These are phyloP conservation scores for Cricetomys ansorgei DNA, from an alignment of 2,113 vertebrate genomes.

Conservation along the genomic window DNA sequence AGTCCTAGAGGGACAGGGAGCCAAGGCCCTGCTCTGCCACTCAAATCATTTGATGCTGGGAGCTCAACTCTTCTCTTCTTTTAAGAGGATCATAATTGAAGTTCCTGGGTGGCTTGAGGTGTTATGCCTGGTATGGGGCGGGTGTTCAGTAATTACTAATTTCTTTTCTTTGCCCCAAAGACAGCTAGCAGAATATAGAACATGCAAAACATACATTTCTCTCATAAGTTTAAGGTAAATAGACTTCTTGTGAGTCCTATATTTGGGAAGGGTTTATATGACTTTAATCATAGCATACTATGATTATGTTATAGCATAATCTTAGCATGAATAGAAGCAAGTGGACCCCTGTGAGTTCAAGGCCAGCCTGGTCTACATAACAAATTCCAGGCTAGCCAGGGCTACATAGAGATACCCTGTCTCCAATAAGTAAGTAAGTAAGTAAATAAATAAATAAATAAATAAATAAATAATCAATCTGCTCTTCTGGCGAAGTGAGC, in stretches of 20 bases:
- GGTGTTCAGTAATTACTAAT: not conserved
- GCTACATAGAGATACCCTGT: not conserved
- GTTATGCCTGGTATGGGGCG: not conserved
- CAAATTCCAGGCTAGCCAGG: not conserved
- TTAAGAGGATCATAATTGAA: conserved; percentile 22
- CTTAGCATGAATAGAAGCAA: too few species aligned
- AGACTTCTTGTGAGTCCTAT: not conserved
- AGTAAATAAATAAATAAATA: not conserved
- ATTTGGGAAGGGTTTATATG: not conserved
- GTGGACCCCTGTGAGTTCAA: not conserved
- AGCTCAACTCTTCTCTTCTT: not conserved
- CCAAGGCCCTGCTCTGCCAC: not conserved
- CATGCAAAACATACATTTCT: conserved; percentile 12
- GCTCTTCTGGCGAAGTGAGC: not conserved
- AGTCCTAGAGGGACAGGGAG: not conserved
- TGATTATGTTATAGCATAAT: too few species aligned
- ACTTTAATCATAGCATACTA: not conserved
- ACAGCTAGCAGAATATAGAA: not conserved
- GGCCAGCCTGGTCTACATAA: not conserved
- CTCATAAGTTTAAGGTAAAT: not conserved
- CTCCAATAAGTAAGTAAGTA: not conserved
- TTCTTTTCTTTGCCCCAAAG: conserved; percentile 16
- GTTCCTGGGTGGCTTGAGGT: not conserved
- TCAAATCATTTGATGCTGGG: not conserved
- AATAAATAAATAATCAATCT: not conserved